Evolutionary conservation across 2,888 invertebrate species (phyloP).

Genomic region (Acrobasis repandana): DNA sequence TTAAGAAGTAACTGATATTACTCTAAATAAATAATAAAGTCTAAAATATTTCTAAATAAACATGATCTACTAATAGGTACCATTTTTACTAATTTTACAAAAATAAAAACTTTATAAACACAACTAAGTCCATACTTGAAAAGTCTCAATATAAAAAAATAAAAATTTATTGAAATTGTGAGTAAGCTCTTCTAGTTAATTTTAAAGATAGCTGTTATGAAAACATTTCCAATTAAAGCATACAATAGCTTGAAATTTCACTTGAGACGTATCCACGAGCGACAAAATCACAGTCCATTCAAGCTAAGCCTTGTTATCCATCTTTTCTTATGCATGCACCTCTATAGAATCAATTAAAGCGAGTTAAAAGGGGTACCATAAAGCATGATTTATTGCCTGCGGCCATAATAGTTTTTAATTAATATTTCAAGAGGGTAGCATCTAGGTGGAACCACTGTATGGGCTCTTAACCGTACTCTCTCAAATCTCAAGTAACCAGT

Average conservation of each 20-base stretch:
- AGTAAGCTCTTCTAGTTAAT: background rate
- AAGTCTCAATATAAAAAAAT: no score
- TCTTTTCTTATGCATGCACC: constrained; percentile 58
- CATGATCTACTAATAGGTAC: no score
- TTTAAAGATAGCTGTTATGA: background rate
- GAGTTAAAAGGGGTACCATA: constrained; percentile 64
- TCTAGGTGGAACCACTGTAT: constrained; percentile 18
- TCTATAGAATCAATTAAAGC: constrained; percentile 71
- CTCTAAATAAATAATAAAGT: no score
- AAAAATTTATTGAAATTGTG: no score
- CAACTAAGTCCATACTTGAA: no score
- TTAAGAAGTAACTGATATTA: no score
- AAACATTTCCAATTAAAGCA: background rate
- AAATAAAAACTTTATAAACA: no score
- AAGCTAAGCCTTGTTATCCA: constrained; percentile 56
- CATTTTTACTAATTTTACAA: no score
- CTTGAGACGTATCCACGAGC: background rate
- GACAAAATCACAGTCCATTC: constrained; percentile 12
- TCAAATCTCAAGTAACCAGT: constrained; percentile 19
- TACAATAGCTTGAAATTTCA: background rate
- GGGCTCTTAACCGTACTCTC: constrained; percentile 9
- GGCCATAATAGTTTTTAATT: constrained; percentile 74
- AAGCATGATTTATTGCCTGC: constrained; percentile 68
- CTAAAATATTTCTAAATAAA: no score
- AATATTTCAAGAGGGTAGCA: constrained; percentile 58